Evolutionary conservation across 2,797 vertebrate species (phyloP), one percentile per base, ranked within the genome.

Genomic region (Crenichthys baileyi): DNA sequence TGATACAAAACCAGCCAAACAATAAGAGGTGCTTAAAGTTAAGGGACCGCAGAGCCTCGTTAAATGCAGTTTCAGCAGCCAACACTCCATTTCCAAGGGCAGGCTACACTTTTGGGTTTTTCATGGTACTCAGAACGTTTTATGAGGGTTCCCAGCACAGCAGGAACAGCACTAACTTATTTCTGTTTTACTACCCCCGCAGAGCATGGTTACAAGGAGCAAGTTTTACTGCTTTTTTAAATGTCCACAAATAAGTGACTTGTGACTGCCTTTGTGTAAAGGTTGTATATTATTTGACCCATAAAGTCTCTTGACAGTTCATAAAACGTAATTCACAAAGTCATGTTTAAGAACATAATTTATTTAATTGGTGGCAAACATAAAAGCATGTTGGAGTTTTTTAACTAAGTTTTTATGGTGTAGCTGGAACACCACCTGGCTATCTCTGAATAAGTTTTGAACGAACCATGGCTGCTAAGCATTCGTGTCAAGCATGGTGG

Each of bases 61-160:
- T 91, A 93, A 93, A 91, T 24, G 60, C 73, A 7, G 68, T 71
- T 84, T 89, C 75, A 73, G 61, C 70, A 1, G 89, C 89, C 90
- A 87, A 72, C n/a, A 68, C 68, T 84, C 70, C 74, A 24, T 12
- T 39, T 80, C 73, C 70, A 70, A 72, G 70, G 76, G 24, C 63
- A 77, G 29, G 51, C 80, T 70, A 70, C 24, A 53, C 36, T 58
- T 78, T 88, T 0, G 65, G 75, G 86, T 88, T 91, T 90, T 93
- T 86, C 88, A 85, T 60, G 39, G 82, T 68, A 24, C 87, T 93
- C 70, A 79, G 7, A 67, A 53, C 58, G 12, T 91, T 93, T 92
- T 91, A 91, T 39, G 88, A 88, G 88, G 29, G 20, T 31, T 89
- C 80, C 83, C 83, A 18, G 79, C 90, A 70, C 92, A 93, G 92